Evolutionary conservation across 2,113 vertebrate genomes (phyloP), one percentile per base, ranked within the genome.

Genomic region (Istiophorus platypterus): DNA sequence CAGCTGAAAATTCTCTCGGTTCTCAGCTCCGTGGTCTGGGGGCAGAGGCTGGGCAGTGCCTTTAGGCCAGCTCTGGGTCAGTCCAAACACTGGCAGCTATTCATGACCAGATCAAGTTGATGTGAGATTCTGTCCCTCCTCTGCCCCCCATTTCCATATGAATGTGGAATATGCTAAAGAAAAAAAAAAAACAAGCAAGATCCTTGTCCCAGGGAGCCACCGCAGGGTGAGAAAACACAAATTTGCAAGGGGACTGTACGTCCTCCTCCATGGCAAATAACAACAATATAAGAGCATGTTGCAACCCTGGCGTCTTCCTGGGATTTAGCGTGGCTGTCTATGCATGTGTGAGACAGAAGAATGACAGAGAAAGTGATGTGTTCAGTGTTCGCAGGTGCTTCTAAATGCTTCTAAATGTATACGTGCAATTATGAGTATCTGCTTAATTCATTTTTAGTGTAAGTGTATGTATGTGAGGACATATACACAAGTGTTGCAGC

Each of bases 71-170:
- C 84, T 93, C 95, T 91, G 96, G 96, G 96, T 98, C 96, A 97
- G 95, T 93, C 93, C 95, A 96, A 96, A 97, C 97, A 98, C 96
- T 97, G 96, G 95, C 95, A 92, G 91, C 96, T 95, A 97, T 99
- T 99, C 98, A 99, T 96, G 96, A 95, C 96, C 96, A 97, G 96
- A 97, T 97, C 96, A 97, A 98, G 96, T 97, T 98, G 96, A 97
- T 97, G 97, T 97, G 97, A 98, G 97, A 97, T 97, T 97, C 96
- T 96, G 96, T 95, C 96, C 96, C 96, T 96, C 93, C 90, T 88
- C 94, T 97, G 96, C 95, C 96, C 97, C 92, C 91, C 90, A 99
- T 99, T 97, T 98, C 96, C 98, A 99, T 98, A 97, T 99, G 97
- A 99, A 99, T 98, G 89, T 75, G 34, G 81, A 81, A 86, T 89